These are phyloP conservation scores for Poeciliopsis turrubarensis DNA, from an alignment of 2,113 vertebrate genomes.

Conservation along the genomic window DNA sequence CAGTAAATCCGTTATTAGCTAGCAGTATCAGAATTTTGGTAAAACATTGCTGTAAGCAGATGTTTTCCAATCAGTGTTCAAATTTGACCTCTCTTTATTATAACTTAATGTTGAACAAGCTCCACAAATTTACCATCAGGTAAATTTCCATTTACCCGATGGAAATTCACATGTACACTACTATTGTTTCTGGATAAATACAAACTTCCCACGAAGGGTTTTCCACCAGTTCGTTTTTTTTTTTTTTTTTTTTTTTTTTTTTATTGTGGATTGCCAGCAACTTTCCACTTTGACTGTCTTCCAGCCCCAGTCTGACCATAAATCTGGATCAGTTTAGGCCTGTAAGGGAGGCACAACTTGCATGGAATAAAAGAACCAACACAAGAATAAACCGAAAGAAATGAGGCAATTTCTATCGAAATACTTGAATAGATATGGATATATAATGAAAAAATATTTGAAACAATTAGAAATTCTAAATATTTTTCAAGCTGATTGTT, in stretches of 20 bases:
- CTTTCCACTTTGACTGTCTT: slow-evolving; percentile 81
- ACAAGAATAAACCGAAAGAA: not conserved
- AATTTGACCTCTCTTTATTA: not conserved
- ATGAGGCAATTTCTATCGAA: too few relatives aligned
- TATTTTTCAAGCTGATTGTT: not conserved
- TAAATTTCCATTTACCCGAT: too few relatives aligned
- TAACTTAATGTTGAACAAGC: not conserved
- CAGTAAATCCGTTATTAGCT: not conserved
- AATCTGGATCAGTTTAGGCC: slow-evolving; percentile 31
- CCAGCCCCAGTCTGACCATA: slow-evolving; percentile 25
- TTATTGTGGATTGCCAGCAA: slow-evolving; percentile 73
- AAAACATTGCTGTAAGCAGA: not conserved
- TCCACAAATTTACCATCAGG: too few relatives aligned
- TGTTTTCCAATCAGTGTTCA: not conserved
- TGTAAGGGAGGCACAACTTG: too few relatives aligned
- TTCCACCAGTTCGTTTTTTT: slow-evolving; percentile 50
- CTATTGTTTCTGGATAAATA: slow-evolving; percentile 60
- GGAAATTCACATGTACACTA: slow-evolving; percentile 10
- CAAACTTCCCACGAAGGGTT: slow-evolving; percentile 28
- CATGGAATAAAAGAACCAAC: too few relatives aligned
- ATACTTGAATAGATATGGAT: too few relatives aligned
- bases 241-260: slow-evolving; percentile 59
- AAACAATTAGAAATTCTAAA: not conserved
- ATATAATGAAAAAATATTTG: not conserved
- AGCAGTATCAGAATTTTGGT: not conserved